Conservation (phyloP, 2,113 vertebrate species). For the Orientallactaga bullata region DNA sequence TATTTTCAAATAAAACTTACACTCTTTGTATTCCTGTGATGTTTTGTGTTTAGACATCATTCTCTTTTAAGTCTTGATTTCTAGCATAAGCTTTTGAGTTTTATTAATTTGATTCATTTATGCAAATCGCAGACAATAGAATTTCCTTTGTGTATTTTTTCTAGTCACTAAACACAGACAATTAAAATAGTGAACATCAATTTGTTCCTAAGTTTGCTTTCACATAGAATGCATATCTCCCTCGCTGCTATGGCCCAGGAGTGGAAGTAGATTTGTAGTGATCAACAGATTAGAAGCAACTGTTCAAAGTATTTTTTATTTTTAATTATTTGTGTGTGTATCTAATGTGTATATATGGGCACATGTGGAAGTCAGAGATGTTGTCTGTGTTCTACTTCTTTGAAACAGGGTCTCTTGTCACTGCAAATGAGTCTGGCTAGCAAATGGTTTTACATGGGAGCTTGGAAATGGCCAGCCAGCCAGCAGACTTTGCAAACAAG, state of each 20-base stretch:
- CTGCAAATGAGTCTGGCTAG: too few species aligned
- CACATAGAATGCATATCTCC: not conserved
- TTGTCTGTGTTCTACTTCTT: too few species aligned
- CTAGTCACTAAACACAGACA: not conserved
- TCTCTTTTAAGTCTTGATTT: conserved; percentile 38
- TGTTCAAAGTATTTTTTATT: not conserved
- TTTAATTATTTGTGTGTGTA: too few species aligned
- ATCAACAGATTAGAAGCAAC: not conserved
- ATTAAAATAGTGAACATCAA: not conserved
- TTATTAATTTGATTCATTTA: conserved; percentile 29
- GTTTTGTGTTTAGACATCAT: conserved; percentile 27
- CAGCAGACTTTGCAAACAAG: too few species aligned
- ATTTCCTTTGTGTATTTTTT: not conserved
- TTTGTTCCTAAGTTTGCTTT: not conserved
- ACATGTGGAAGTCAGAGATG: too few species aligned
- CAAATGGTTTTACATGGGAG: too few species aligned
- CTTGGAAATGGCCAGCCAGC: too few species aligned
- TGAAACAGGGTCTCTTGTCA: too few species aligned
- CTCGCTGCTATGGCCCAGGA: not conserved
- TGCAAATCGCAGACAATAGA: conserved; percentile 11
- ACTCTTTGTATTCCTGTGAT: not conserved
- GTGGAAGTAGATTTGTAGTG: not conserved
- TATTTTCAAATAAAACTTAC: conserved; percentile 37
- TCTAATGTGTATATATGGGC: too few species aligned
- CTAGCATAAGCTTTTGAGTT: conserved; percentile 12